Evolutionary conservation across 2,797 vertebrate genomes (phyloP), one percentile per base, ranked within the genome.

Genomic region (Champsocephalus esox): DNA sequence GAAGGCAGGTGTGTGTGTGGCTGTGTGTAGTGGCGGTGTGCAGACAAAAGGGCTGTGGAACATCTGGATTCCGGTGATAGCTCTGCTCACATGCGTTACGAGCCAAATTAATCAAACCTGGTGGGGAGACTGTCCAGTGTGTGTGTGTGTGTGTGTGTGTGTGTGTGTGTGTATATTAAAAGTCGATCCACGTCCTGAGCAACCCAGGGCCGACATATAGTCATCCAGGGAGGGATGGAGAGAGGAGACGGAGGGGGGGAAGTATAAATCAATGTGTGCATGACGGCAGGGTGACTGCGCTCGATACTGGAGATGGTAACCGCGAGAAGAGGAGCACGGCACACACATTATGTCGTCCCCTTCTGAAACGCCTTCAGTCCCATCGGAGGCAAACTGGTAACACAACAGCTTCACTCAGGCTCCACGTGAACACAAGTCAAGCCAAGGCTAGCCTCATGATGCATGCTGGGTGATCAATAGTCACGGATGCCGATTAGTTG

Each of bases 41-140:
- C 81, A 83, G 89, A 93, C 90, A 90, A 90, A 93, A 87, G 63
- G 72, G 76, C 84, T 87, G 78, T 75, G 85, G 83, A 94, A 94
- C 95, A 95, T 94, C 94, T 94, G 95, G 93, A 92, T 93, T 77
- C 77, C 52, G 71, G 87, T 81, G 93, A 94, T 94, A 92, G 92
- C 80, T 87, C 80, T 86, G 87, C 88, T 94, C 88, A 81, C 84
- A 81, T 11, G 86, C 87, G 75, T 89, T 90, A 92, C 80, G 73
- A 91, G 87, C 79, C 88, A 92, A 93, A 94, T 93, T 92, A 94
- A 94, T 94, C 89, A 93, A 93, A 93, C 87, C 87, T 90, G 80
- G 87, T 88, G 86, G 80, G 84, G 85, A 88, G 87, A 80, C 82
- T 21, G 21, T 21, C 21, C 2, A 21, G 34, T 38, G 34, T 38